Base-by-base conservation (phyloP, 2,797 vertebrate species). In the Syncerus caffer region DNA sequence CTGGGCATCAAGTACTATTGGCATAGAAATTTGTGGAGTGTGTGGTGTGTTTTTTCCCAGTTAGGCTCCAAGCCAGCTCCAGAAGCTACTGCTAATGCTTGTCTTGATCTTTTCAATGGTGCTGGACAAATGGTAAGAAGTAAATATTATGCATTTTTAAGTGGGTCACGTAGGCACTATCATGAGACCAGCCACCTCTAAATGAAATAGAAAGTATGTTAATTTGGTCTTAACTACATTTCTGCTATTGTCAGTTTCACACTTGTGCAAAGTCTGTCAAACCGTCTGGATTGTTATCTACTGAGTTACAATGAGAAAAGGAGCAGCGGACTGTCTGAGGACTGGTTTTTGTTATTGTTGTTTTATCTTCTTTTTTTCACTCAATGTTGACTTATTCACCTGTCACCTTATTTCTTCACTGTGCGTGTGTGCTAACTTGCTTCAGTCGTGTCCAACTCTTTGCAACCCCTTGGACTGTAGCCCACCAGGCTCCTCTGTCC, bases 1-100 rank as follows among this genome's bases (percentile, higher is more conserved):
- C 10, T 71, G n/a, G 19, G 21, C 25, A 1, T 50, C 57, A 27
- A 7, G 3, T 25, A 3, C 0, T 31, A 1, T 17, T 7, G 45
- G 15, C 8, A 7, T 9, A 50, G 45, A 51, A 42, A 89, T 60
- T 7, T 19, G 58, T 34, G 58, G 19, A 10, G 10, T 10, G 3
- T 14, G 21, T 13, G 19, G 2, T 25, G 1, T 14, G 7, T 1
- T 19, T 53, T 76, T 15, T 23, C 4, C 50, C 0, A 0, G 5
- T 74, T 25, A 23, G 9, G 23, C 7, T 50, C 55, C 17, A 0
- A 3, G 4, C 51, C 38, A 2, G 42, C 62, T 38, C 7, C 4
- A 31, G 31, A 71, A 51, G 6, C 31, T 34, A 58, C 45, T 19
- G 11, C 51, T 50, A 6, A 50, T 10, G n/a, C 9, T 14, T 8